Evolutionary conservation across 2,888 invertebrate species (phyloP), one percentile per base, ranked within the genome.

Genomic region (Hydriomena furcata): DNA sequence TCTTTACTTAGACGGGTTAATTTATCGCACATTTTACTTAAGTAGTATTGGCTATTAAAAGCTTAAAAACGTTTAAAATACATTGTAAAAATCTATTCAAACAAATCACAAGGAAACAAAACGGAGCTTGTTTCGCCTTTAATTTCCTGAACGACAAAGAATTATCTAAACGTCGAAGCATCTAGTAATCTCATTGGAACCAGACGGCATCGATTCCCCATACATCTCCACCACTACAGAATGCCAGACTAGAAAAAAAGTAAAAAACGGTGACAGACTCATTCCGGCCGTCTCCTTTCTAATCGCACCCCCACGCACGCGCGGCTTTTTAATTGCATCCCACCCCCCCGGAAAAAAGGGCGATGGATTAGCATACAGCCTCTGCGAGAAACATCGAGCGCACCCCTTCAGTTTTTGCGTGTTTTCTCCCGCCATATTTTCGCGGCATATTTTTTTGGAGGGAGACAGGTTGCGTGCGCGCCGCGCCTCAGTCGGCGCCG

Each of bases 341-440:
- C 87, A 81, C 77, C 75, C 71, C 75, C 73, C 83, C 85, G 84
- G 86, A 84, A 84, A 86, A 88, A 86, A 87, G 85, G 86, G 85
- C 84, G 85, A 85, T 80, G 87, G 88, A 90, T 90, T 90, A 90
- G 89, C 89, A 90, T 89, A 88, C 84, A 88, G 84, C 85, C 84
- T 85, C 86, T 73, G 73, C 72, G 77, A 78, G 79, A 76, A 76
- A 76, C 78, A 68, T 58, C 59, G 77, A 77, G 79, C 79, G 84
- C 85, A 85, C 85, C 87, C 62, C 60, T 86, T 84, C 84, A 83
- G 84, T 84, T 85, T 85, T 86, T 84, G 84, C 84, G 84, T 77
- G 79, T 75, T 76, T 76, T 78, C 79, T 81, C 82, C 82, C 82
- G 84, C 82, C 82, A 79, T 82, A 80, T 84, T 85, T 84, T 81